Evolutionary conservation across 1,140 invertebrate genomes (phyloP).

Genomic region (Venturia canescens): DNA sequence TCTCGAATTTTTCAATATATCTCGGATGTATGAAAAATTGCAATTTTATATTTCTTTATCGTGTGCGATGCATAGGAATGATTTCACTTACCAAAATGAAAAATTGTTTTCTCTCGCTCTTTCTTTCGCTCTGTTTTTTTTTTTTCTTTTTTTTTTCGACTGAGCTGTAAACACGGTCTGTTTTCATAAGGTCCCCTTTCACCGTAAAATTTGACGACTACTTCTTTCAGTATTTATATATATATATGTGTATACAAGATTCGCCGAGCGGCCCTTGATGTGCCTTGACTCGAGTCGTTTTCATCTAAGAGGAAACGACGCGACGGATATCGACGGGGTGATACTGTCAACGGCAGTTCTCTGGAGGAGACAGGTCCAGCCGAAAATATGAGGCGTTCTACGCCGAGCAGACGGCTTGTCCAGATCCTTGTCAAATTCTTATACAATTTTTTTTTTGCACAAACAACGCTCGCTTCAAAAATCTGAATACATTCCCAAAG

Average conservation of each 20-base stretch:
- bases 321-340: background rate
- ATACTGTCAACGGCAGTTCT: background rate
- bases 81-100: conserved; percentile 24
- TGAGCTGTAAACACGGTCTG: background rate
- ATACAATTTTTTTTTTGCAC: too few species aligned
- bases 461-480: too few species aligned
- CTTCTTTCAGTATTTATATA: background rate
- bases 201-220: background rate
- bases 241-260: background rate
- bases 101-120: conserved; percentile 19
- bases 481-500: too few species aligned
- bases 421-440: too few species aligned
- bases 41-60: conserved; percentile 10
- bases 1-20: conserved; percentile 12
- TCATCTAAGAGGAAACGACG: background rate
- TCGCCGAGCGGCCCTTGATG: too few species aligned
- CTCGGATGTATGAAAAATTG: conserved; percentile 8
- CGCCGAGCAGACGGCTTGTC: too few species aligned
- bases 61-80: conserved; percentile 14
- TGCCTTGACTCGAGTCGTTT: background rate
- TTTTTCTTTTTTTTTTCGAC: background rate
- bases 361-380: background rate
- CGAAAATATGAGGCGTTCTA: too few species aligned
- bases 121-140: background rate
- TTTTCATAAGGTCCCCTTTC: background rate